Base-by-base conservation (phyloP, 2,113 vertebrate genomes). In the Labeo rohita region DNA sequence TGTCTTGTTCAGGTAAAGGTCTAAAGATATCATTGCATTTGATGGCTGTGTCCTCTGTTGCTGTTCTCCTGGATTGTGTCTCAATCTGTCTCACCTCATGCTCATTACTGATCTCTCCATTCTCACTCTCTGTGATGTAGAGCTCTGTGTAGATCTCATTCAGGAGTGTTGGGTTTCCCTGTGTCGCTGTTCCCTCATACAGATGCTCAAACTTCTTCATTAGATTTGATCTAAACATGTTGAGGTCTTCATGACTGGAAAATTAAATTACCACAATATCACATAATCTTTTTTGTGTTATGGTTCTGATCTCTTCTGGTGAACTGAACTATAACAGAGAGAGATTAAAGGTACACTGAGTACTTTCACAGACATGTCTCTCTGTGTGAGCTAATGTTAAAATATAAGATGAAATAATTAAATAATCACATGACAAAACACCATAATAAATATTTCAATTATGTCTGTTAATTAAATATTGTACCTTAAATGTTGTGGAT, bases 101-200 rank as follows among this genome's bases (percentile, higher is more conserved):
- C 7, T 77, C 56, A 52, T 65, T 28, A 45, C 23, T 68, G 83
- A 75, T 65, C 18, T 36, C 68, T 74, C 83, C 77, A 23, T 18
- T 45, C 18, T 49, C 56, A 11, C 76, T 63, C 50, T 84, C 85
- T 66, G 76, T 84, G 56, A 89, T 84, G 82, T 70, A 86, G 54
- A 89, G 85, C 47, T 89, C 81, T 18, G 85, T 84, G 80, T 70
- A 89, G 52, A 89, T 86, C 68, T 84, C 23, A 54, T 80, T 88
- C 28, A 88, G 76, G 3, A 23, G 83, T 28, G 56, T 73, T 74
- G 68, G 34, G 49, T 73, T 84, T 78, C 73, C 39, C 4, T 39
- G 74, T 0, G 72, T 45, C 65, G 45, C 11, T 74, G 72, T 49
- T 74, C 72, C 72, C 45, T 74, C 72, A 74, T 13, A 74, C 21